phyloP scores from a whole-genome alignment of 2,113 vertebrate genomes.

The Xiphophorus hellerii region DNA sequence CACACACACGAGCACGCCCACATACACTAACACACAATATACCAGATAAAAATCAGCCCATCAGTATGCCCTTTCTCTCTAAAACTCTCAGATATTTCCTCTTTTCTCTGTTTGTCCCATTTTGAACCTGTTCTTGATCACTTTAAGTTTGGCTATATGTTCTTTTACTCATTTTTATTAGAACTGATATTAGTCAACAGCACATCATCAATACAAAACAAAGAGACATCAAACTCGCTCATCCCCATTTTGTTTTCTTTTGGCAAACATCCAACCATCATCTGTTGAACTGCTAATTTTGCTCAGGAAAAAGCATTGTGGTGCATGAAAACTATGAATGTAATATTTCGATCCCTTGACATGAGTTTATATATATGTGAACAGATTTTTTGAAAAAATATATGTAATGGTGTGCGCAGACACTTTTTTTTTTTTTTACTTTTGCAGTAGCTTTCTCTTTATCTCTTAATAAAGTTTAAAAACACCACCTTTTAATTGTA shows the following conservation, averaged over 20 bases:
- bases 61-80: constrained; percentile 20
- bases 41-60: constrained; percentile 31
- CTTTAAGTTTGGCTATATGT: constrained; percentile 18
- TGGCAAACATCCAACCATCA: constrained; percentile 32
- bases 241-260: constrained; percentile 16
- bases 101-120: constrained; percentile 30
- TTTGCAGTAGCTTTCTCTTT: not conserved
- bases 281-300: constrained; percentile 51
- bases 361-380: not conserved
- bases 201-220: constrained; percentile 15
- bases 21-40: not conserved
- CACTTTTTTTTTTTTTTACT: not conserved
- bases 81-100: constrained; percentile 41
- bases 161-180: constrained; percentile 33
- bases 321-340: constrained; percentile 11
- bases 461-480: not conserved
- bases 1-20: not conserved
- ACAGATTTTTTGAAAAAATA: not conserved
- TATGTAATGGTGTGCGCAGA: not conserved
- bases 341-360: not conserved
- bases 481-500: not conserved
- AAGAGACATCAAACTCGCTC: constrained; percentile 2
- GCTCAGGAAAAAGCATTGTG: constrained; percentile 4
- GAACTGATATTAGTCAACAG: constrained; percentile 20
- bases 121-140: constrained; percentile 23